Evolutionary conservation across 2,888 invertebrate species (phyloP).

Genomic region (Teleiodes luculella): DNA sequence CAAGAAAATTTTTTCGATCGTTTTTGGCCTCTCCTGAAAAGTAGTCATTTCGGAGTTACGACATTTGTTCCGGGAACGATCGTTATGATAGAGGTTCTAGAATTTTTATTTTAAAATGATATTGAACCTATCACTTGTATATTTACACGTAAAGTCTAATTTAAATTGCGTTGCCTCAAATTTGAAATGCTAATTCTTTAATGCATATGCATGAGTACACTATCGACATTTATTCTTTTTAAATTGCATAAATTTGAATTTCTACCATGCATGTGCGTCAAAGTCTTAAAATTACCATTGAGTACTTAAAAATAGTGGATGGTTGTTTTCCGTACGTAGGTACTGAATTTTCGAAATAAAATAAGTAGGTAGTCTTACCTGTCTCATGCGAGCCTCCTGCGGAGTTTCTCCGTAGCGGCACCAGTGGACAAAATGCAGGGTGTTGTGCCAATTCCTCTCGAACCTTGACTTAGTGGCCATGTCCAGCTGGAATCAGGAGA

Average conservation of each 20-base stretch:
- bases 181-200: background rate
- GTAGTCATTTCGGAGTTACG: too few relatives aligned
- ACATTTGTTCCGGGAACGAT: too few relatives aligned
- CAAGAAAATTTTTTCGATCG: too few relatives aligned
- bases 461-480: constrained; percentile 78
- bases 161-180: background rate
- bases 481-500: constrained; percentile 78
- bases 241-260: background rate
- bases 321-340: constrained; percentile 16
- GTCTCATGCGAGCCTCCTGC: constrained; percentile 83
- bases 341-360: background rate
- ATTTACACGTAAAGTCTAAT: background rate
- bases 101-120: constrained; percentile 22
- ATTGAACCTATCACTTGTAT: background rate
- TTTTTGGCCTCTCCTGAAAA: too few relatives aligned
- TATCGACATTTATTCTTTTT: background rate
- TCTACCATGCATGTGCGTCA: background rate
- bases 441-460: constrained; percentile 82
- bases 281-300: background rate
- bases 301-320: background rate
- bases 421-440: constrained; percentile 83
- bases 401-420: constrained; percentile 84
- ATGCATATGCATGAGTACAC: background rate
- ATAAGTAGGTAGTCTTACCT: constrained; percentile 68
- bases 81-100: constrained; percentile 41